Evolutionary conservation across 2,888 invertebrate genomes (phyloP).

Genomic region (Osedax frankpressi): DNA sequence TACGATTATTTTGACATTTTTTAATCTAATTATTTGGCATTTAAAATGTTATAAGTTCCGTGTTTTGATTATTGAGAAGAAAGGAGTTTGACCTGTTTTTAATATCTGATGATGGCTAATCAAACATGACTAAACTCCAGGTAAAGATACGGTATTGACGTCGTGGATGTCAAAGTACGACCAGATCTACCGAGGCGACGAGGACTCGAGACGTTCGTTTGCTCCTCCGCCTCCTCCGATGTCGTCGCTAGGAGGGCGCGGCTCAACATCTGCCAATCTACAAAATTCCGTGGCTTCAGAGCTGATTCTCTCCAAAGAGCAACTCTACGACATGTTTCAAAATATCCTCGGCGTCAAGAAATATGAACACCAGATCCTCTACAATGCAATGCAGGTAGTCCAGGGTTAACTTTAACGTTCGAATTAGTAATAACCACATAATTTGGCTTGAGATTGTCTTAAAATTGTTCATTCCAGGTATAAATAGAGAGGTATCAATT

Average conservation of each 20-base stretch:
- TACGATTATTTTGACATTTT: too few relatives aligned
- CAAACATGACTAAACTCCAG: too few relatives aligned
- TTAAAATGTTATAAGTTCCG: too few relatives aligned
- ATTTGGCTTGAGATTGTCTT: too few relatives aligned
- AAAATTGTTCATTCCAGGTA: too few relatives aligned
- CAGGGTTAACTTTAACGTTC: background rate
- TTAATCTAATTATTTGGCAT: too few relatives aligned
- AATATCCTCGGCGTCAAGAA: conserved; percentile 96
- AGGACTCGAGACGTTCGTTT: conserved; percentile 46
- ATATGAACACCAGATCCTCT: conserved; percentile 96
- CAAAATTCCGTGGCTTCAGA: conserved; percentile 51
- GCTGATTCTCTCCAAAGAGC: conserved; percentile 90
- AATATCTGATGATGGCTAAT: too few relatives aligned
- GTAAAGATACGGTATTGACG: conserved; percentile 89
- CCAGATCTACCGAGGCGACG: conserved; percentile 66
- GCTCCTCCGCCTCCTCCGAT: too few relatives aligned
- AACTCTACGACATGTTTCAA: conserved; percentile 99
- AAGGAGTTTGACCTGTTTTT: too few relatives aligned
- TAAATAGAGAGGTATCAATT: too few relatives aligned
- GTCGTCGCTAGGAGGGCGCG: conserved; percentile 26
- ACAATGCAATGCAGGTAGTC: conserved; percentile 77
- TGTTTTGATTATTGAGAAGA: too few relatives aligned
- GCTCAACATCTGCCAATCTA: conserved; percentile 23
- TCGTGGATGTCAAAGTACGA: conserved; percentile 98
- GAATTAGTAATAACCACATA: too few relatives aligned